Conservation (phyloP, 1,140 invertebrate genomes). For the Drosophila melanogaster region Release_6_plus_ISO1_MT NC_004354.4:13404501-13405000, state of each 20-base stretch:
- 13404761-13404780: slow-evolving; percentile 57
- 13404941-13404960: no score
- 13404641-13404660: neutral
- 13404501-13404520: slow-evolving; percentile 18
- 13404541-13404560: slow-evolving; percentile 61
- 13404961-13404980: slow-evolving; percentile 81
- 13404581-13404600: neutral
- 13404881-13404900: neutral
- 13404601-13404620: neutral
- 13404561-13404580: slow-evolving; percentile 39
- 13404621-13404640: neutral
- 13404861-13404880: neutral
- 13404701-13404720: slow-evolving; percentile 38
- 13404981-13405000: slow-evolving; percentile 89
- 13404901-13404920: slow-evolving; percentile 4
- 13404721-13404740: slow-evolving; percentile 71
- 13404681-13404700: slow-evolving; percentile 5
- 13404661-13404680: neutral
- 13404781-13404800: slow-evolving; percentile 11
- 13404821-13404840: slow-evolving; percentile 10
- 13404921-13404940: no score
- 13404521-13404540: slow-evolving; percentile 43
- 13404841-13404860: slow-evolving; percentile 21
- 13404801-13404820: slow-evolving; percentile 22
- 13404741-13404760: slow-evolving; percentile 65